Evolutionary conservation across 92 coral and sea anemone species (phyloP).

Genomic region (Isaurus tuberculatus): DNA sequence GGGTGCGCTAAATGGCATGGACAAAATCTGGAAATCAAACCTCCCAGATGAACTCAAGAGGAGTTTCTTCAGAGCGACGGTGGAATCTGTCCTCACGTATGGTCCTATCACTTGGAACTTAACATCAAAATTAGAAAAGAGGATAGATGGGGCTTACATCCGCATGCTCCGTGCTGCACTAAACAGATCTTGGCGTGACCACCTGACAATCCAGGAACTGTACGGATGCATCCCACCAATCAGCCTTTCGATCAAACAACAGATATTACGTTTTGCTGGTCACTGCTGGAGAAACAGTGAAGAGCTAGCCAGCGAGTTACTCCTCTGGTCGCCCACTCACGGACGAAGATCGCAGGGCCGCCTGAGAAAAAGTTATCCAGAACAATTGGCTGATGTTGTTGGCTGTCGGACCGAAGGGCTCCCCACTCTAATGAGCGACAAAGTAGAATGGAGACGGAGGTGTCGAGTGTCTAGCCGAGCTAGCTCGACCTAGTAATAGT

Average conservation of each 20-base stretch:
- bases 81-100: conserved; percentile 16
- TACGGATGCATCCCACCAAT: neutral
- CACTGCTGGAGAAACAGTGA: neutral
- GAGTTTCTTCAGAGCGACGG: neutral
- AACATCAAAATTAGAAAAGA: neutral
- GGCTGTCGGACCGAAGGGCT: neutral
- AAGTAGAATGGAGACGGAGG: no score
- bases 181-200: conserved; percentile 1
- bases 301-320: neutral
- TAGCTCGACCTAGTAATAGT: neutral
- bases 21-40: conserved; percentile 44
- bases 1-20: conserved; percentile 48
- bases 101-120: neutral
- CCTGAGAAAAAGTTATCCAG: neutral
- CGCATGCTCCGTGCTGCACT: conserved; percentile 1
- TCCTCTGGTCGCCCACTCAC: neutral
- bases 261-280: neutral
- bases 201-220: neutral
- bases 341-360: conserved; percentile 3
- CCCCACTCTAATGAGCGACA: neutral
- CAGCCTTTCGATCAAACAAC: neutral
- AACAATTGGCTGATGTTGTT: neutral
- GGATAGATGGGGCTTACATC: neutral
- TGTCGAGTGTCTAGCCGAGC: neutral
- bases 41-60: conserved; percentile 37